Base-by-base conservation (phyloP, 2,113 vertebrate species). In the Prietella phreatophila region DNA sequence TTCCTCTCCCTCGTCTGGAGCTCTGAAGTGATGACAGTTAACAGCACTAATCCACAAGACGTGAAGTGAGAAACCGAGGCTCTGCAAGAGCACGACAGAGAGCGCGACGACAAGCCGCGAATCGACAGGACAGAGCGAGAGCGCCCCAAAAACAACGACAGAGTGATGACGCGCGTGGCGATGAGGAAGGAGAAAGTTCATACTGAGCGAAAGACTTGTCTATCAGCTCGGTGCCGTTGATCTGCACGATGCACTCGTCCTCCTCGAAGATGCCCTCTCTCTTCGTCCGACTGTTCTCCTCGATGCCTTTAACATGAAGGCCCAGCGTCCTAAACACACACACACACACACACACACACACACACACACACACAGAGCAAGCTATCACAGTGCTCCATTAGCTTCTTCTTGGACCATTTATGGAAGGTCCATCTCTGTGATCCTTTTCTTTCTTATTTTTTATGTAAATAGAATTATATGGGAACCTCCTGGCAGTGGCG, bases 201-300 rank as follows among this genome's bases (percentile, higher is more conserved):
- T 94, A 99, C 98, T 98, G 96, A 88, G 95, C 92, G 86, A 99
- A 99, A 15, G 97, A 96, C 95, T 97, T 98, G 94, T 99, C 98
- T 85, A 94, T 93, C 22, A 99, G 96, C 60, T 96, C 95, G 20
- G 95, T 94, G 6, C 94, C 94, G 92, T 99, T 99, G 93, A 99
- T 99, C 92, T 96, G 96, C 55, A 99, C 96, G 88, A 99, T 99
- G 84, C 96, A 97, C 89, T 99, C 98, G 6, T 97, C 96, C 89
- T 97, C 96, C 78, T 94, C 92, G 92, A 99, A 97, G 73, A 99
- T 93, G 1, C 95, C 95, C 84, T 99, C 97, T 81, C 90, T 95
- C 88, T 93, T 97, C 71, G 97, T 96, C 81, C 97, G 96, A 86
- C 97, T 98, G 88, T 94, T 95, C 78, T 95, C 96, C 91, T 99